Evolutionary conservation across 2,797 vertebrate species (phyloP).

Genomic region (Ciconia nigra): DNA sequence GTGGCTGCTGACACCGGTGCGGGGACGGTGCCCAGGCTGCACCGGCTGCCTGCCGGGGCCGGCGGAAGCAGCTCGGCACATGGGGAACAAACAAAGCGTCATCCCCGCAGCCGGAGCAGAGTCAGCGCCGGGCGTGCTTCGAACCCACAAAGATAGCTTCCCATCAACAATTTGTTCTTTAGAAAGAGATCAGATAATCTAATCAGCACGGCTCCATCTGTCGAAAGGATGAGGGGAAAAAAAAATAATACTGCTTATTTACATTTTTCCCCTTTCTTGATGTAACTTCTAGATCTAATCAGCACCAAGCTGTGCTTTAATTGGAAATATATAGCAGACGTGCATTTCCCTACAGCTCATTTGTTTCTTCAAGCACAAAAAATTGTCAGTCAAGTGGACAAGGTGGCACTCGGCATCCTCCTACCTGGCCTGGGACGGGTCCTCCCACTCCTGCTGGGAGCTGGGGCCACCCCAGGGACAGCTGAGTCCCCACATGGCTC

Average conservation of each 20-base stretch:
- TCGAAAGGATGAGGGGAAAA: background rate
- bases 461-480: background rate
- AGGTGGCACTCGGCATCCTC: background rate
- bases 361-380: background rate
- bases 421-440: rapidly evolving
- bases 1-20: rapidly evolving
- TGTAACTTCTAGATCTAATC: slow-evolving; percentile 15
- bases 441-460: rapidly evolving
- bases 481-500: rapidly evolving
- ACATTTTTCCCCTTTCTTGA: slow-evolving; percentile 9
- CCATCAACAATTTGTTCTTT: slow-evolving; percentile 5
- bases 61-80: background rate
- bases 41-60: background rate
- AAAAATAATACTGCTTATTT: background rate
- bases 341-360: background rate
- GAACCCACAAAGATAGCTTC: background rate
- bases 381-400: rapidly evolving
- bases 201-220: background rate
- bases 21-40: background rate
- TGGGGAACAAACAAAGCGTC: background rate
- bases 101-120: background rate
- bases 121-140: background rate
- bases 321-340: background rate
- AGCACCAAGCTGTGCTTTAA: slow-evolving; percentile 30
- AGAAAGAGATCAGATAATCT: background rate